Evolutionary conservation across 2,888 invertebrate genomes (phyloP).

Genomic region (Rhagophthalmus giganteus): DNA sequence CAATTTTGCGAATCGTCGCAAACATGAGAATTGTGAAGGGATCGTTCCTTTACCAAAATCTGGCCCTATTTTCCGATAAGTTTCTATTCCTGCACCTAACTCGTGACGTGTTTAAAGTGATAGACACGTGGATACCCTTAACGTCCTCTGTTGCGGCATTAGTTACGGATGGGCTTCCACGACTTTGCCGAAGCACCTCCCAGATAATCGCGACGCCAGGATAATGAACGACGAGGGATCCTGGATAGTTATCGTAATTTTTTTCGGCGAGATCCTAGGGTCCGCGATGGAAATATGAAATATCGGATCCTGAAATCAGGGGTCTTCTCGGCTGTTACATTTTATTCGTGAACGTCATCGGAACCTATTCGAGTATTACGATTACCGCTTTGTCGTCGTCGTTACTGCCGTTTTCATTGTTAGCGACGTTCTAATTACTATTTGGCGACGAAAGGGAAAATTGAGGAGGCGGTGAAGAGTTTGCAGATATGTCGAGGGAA

Average conservation of each 20-base stretch:
- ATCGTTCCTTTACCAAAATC: too few species aligned
- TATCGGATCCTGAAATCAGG: slow-evolving; percentile 60
- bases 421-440: slow-evolving; percentile 62
- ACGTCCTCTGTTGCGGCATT: slow-evolving; percentile 49
- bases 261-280: slow-evolving; percentile 66
- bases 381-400: slow-evolving; percentile 61
- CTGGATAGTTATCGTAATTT: slow-evolving; percentile 67
- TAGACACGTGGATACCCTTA: slow-evolving; percentile 50
- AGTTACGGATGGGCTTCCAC: slow-evolving; percentile 65
- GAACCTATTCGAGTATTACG: slow-evolving; percentile 60
- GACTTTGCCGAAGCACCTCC: slow-evolving; percentile 59
- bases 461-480: slow-evolving; percentile 56
- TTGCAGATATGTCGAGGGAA: slow-evolving; percentile 62
- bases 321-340: slow-evolving; percentile 67
- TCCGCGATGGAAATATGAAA: slow-evolving; percentile 66
- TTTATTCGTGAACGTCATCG: slow-evolving; percentile 63
- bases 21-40: too few species aligned
- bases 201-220: slow-evolving; percentile 54
- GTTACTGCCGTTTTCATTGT: slow-evolving; percentile 60
- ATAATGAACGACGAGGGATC: slow-evolving; percentile 61
- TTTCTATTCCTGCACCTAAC: too few species aligned
- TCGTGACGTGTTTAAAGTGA: too few species aligned
- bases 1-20: too few species aligned
- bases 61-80: too few species aligned
- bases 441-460: slow-evolving; percentile 49